These are phyloP conservation scores for Babylonia areolata DNA, from an alignment of 1,140 invertebrate genomes.

Conservation along the genomic window DNA sequence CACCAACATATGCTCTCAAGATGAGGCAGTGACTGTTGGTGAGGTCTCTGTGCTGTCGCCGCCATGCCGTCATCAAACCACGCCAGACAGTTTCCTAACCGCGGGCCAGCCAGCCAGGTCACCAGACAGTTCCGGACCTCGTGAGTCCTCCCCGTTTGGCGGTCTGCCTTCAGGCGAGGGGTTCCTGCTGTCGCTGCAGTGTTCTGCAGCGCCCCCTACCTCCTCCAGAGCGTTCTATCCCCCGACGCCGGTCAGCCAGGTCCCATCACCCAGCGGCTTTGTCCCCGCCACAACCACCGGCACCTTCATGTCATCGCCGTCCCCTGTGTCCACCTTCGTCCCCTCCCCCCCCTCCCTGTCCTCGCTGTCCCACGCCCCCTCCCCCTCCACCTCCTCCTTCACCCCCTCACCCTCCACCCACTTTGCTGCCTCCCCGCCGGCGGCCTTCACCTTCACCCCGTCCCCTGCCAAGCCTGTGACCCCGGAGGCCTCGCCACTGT, in stretches of 20 bases:
- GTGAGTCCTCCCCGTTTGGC: too few relatives aligned
- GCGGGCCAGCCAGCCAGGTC: not conserved
- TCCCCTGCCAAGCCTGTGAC: not conserved
- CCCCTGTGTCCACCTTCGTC: not conserved
- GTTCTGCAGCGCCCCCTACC: too few relatives aligned
- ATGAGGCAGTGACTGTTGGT: not conserved
- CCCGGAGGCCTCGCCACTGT: not conserved
- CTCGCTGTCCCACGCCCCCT: not conserved
- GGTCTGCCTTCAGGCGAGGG: not conserved
- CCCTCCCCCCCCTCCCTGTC: not conserved
- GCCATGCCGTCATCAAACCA: not conserved
- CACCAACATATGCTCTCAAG: conserved; percentile 3
- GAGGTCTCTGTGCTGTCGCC: not conserved
- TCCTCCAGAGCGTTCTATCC: not conserved
- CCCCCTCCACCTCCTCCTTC: not conserved
- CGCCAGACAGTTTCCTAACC: not conserved
- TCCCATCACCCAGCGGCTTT: not conserved
- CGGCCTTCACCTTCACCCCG: not conserved
- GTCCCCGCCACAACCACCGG: not conserved
- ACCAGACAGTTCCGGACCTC: not conserved
- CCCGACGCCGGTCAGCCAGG: not conserved
- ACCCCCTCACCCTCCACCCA: not conserved
- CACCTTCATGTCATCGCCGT: not conserved
- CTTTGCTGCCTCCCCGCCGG: not conserved
- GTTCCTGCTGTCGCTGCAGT: too few relatives aligned